phyloP scores from a whole-genome alignment of 1,140 invertebrate genomes.

The Leptopilina clavipes region DNA sequence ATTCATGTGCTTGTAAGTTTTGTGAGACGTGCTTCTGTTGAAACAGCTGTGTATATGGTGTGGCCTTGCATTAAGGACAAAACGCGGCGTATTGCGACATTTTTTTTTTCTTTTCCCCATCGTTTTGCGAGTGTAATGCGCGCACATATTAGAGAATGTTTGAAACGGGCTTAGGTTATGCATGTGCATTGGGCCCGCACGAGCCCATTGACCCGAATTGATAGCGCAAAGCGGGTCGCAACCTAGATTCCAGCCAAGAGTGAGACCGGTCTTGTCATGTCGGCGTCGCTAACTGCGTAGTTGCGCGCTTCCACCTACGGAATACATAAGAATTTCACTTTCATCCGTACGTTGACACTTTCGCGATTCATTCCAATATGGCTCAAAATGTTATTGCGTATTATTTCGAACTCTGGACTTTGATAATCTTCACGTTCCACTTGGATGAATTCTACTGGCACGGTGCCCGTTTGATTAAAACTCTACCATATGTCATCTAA shows the following conservation, averaged over 20 bases:
- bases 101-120: not conserved
- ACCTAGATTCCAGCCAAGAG: constrained; percentile 61
- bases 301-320: constrained; percentile 44
- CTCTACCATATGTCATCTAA: too few species aligned
- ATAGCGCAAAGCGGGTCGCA: constrained; percentile 66
- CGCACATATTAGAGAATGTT: not conserved
- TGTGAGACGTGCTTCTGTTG: too few species aligned
- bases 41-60: constrained; percentile 17
- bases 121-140: not conserved
- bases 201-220: constrained; percentile 67
- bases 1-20: too few species aligned
- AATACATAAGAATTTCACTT: constrained; percentile 61
- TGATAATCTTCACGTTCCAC: too few species aligned
- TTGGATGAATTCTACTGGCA: too few species aligned
- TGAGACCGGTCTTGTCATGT: constrained; percentile 37
- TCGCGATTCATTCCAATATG: constrained; percentile 55
- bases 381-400: not conserved
- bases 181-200: constrained; percentile 61
- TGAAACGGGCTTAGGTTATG: constrained; percentile 38
- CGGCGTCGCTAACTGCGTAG: constrained; percentile 36
- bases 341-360: constrained; percentile 64
- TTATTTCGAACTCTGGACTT: too few species aligned
- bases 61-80: constrained; percentile 33
- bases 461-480: too few species aligned
- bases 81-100: not conserved